Conservation (phyloP, 2,113 vertebrate genomes). For the Oxygymnocypris stewartii region DNA sequence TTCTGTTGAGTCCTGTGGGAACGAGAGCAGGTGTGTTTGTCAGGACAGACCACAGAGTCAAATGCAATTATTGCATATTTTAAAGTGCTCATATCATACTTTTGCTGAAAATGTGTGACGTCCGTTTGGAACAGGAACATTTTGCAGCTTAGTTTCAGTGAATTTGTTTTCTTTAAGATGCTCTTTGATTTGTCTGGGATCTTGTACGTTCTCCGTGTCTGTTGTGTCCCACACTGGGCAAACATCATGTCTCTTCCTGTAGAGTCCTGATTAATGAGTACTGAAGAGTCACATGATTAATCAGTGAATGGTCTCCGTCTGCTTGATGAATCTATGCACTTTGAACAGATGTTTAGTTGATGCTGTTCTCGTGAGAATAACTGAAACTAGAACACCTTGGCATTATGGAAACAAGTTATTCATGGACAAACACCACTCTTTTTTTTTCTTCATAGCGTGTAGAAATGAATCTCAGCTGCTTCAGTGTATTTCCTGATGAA, state of each 20-base stretch:
- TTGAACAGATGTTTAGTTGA: background rate
- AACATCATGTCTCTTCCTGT: background rate
- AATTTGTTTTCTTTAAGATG: background rate
- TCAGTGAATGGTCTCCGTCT: background rate
- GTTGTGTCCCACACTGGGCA: background rate
- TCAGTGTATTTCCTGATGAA: background rate
- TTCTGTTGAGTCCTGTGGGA: background rate
- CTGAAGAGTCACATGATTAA: background rate
- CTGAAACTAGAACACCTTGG: background rate
- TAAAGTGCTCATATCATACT: background rate
- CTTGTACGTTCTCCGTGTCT: background rate
- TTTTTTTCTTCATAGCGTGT: background rate
- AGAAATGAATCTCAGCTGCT: background rate
- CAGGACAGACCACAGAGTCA: background rate
- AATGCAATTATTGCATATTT: background rate
- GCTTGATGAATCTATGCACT: background rate
- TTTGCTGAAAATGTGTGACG: background rate
- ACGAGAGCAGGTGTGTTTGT: constrained; percentile 13
- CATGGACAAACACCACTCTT: background rate
- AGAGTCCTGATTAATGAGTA: background rate
- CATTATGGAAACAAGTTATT: background rate
- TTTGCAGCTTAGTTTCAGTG: background rate
- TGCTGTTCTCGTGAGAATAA: background rate
- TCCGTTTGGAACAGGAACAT: background rate
- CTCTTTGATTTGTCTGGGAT: background rate